Conservation (phyloP, 2,113 vertebrate genomes). For the Hydropotes inermis region DNA sequence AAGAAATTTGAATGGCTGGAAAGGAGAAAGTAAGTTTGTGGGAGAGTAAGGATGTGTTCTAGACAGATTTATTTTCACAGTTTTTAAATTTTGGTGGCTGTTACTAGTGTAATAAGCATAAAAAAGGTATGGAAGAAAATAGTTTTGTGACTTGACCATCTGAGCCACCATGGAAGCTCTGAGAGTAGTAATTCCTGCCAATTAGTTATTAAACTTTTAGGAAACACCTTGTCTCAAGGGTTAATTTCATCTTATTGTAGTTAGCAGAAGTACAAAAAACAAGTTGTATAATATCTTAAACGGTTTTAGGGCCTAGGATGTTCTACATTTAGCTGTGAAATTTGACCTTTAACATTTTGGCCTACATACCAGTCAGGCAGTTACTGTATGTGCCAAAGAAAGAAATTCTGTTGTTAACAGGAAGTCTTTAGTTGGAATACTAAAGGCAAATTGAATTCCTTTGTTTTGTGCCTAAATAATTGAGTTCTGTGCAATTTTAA, state of each 20-base stretch:
- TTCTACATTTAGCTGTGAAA: slow-evolving; percentile 32
- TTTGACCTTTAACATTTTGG: slow-evolving; percentile 50
- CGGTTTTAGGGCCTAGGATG: neutral
- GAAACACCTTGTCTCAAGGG: neutral
- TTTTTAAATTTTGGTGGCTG: slow-evolving; percentile 10
- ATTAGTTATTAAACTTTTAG: neutral
- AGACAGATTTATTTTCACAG: slow-evolving; percentile 1
- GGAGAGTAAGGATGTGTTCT: neutral
- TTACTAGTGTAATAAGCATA: neutral
- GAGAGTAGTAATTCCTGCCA: neutral
- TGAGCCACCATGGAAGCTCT: neutral
- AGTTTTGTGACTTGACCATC: neutral
- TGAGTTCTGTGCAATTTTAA: slow-evolving; percentile 44
- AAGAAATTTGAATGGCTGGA: slow-evolving; percentile 11
- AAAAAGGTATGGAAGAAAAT: neutral
- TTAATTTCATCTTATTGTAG: slow-evolving; percentile 9
- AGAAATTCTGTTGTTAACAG: slow-evolving; percentile 33
- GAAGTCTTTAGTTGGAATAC: slow-evolving; percentile 52
- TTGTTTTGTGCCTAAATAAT: slow-evolving; percentile 40
- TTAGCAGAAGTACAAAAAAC: slow-evolving; percentile 8
- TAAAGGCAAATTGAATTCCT: slow-evolving; percentile 34
- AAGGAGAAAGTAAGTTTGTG: slow-evolving; percentile 29
- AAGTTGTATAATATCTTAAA: neutral
- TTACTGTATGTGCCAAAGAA: slow-evolving; percentile 34
- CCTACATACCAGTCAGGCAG: neutral